Percentiles rank a stretch among this genome's conserved stretches.
Evolutionary conservation across 2,113 vertebrate genomes (phyloP).

Genomic region (Rana temporaria): DNA sequence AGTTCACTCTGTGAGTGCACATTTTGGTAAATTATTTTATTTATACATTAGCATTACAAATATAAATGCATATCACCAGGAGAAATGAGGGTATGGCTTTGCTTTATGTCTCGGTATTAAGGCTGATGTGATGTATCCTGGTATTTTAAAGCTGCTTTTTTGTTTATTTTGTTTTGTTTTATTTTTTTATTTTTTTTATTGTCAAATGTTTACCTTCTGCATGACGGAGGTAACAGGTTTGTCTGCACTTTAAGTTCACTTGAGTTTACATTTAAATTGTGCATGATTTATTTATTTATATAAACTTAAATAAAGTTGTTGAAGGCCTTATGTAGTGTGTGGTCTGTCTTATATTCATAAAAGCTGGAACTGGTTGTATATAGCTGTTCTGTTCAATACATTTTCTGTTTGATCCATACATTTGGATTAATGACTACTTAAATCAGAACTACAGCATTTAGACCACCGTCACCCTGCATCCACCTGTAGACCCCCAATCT

Average conservation of each 20-base stretch:
- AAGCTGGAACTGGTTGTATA: too few relatives aligned
- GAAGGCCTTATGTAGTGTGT: constrained; percentile 80
- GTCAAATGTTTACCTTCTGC: constrained; percentile 87
- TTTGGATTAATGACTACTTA: too few relatives aligned
- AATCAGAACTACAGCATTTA: too few relatives aligned
- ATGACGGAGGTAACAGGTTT: constrained; percentile 94
- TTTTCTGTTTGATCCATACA: too few relatives aligned
- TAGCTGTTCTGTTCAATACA: too few relatives aligned
- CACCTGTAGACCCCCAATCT: too few relatives aligned
- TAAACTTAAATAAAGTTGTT: constrained; percentile 99
- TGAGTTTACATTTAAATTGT: constrained; percentile 99
- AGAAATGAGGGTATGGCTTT: constrained; percentile 81
- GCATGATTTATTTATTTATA: constrained; percentile 99
- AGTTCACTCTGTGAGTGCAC: constrained; percentile 99
- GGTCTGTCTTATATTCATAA: background rate
- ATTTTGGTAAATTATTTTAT: constrained; percentile 99
- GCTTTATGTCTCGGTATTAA: constrained; percentile 84
- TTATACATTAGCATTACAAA: constrained; percentile 97
- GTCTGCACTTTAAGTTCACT: constrained; percentile 98
- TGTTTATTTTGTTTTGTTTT: constrained; percentile 58
- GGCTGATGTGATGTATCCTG: constrained; percentile 83
- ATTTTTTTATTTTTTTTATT: constrained; percentile 73
- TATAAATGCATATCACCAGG: constrained; percentile 88
- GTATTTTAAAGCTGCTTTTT: constrained; percentile 84
- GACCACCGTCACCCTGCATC: too few relatives aligned